Conservation (phyloP, 1,140 invertebrate genomes). For the Euschistus heros region DNA sequence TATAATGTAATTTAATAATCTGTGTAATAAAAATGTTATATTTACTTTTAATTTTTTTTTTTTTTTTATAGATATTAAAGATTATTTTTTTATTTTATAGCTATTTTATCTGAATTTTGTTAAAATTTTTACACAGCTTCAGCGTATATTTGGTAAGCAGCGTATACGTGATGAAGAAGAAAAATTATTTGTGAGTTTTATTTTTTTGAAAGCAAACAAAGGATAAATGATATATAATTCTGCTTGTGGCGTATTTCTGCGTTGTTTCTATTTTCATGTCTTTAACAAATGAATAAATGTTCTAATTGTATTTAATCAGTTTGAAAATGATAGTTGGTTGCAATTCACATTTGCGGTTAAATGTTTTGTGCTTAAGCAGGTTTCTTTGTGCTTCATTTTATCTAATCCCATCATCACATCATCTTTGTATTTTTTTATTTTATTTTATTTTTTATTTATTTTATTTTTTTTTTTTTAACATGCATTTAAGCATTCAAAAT, state of each 20-base stretch:
- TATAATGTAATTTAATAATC: too few relatives aligned
- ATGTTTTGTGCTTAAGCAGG: too few relatives aligned
- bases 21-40: too few relatives aligned
- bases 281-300: background rate
- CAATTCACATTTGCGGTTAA: too few relatives aligned
- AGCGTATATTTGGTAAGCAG: conserved; percentile 14
- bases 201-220: background rate
- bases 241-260: background rate
- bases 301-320: background rate
- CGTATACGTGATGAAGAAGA: conserved; percentile 1
- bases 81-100: background rate
- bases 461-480: too few relatives aligned
- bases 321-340: too few relatives aligned
- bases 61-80: background rate
- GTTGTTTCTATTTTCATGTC: conserved; percentile 10
- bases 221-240: background rate
- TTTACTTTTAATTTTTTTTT: background rate
- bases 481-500: too few relatives aligned
- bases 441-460: too few relatives aligned
- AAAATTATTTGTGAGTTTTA: conserved; percentile 17
- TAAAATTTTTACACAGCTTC: conserved; percentile 17
- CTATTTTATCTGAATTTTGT: background rate
- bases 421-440: too few relatives aligned
- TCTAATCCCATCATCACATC: too few relatives aligned
- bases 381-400: too few relatives aligned